Evolutionary conservation across 2,113 vertebrate genomes (phyloP).

Genomic region (Chloropsis hardwickii): DNA sequence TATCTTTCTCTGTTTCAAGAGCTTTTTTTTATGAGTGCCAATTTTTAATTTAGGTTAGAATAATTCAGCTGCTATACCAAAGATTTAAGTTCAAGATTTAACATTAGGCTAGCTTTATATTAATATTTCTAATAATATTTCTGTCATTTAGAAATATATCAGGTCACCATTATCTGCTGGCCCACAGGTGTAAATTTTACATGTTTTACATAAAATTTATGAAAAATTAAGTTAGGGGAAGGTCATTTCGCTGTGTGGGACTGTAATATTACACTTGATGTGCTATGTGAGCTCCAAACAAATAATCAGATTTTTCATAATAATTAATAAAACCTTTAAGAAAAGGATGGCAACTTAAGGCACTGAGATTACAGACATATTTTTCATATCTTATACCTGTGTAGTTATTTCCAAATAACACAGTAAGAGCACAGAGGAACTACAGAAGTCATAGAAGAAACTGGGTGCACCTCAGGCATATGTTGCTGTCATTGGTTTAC

Average conservation of each 20-base stretch:
- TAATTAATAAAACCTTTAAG: background rate
- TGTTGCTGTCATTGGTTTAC: background rate
- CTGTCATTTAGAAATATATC: background rate
- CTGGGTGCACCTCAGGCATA: background rate
- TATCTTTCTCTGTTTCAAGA: background rate
- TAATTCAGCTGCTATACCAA: background rate
- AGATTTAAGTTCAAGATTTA: slow-evolving; percentile 6
- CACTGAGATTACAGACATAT: background rate
- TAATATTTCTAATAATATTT: background rate
- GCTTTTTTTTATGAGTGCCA: background rate
- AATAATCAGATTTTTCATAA: background rate
- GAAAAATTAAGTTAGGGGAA: background rate
- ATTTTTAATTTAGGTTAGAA: slow-evolving; percentile 4
- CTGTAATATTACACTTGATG: background rate
- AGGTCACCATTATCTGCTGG: background rate
- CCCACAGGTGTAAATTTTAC: background rate
- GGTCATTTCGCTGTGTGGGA: background rate
- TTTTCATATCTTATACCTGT: background rate
- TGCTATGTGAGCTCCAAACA: background rate
- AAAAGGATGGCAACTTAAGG: background rate
- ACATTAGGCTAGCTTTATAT: background rate
- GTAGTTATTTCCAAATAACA: background rate
- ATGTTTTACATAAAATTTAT: background rate
- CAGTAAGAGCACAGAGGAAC: background rate
- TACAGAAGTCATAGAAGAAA: background rate